Conservation (phyloP, 2,797 vertebrate species). For the Hoplostethus mediterraneus region DNA sequence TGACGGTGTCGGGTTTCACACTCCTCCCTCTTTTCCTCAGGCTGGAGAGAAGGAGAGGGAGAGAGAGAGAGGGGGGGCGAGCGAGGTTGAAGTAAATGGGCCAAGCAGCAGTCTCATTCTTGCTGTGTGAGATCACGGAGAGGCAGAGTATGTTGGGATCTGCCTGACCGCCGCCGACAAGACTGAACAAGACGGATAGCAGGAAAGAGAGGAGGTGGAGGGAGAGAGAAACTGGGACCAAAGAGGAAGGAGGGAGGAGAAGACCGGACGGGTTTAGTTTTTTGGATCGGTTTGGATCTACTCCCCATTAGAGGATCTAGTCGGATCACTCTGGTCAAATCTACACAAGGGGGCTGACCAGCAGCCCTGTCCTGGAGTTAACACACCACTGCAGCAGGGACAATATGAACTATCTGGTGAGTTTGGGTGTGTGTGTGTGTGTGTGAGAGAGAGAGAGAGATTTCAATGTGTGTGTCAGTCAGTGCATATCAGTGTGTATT, state of each 20-base stretch:
- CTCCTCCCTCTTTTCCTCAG: conserved; percentile 69
- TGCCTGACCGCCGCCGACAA: conserved; percentile 57
- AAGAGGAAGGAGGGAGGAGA: conserved; percentile 31
- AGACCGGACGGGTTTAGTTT: conserved; percentile 37
- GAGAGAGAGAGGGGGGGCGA: conserved; percentile 40
- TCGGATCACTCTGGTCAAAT: conserved; percentile 32
- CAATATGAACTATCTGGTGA: conserved; percentile 82
- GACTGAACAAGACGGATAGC: conserved; percentile 45
- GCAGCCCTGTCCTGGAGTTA: conserved; percentile 56
- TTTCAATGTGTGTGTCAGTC: background rate
- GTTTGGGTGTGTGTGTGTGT: conserved; percentile 30
- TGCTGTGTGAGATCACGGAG: conserved; percentile 85
- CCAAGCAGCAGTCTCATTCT: conserved; percentile 81
- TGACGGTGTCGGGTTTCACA: conserved; percentile 69
- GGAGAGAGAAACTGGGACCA: background rate
- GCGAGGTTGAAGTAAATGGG: conserved; percentile 65
- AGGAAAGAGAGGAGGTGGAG: conserved; percentile 8
- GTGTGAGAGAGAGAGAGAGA: too few species aligned
- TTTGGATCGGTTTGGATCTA: conserved; percentile 48
- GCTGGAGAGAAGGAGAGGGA: conserved; percentile 24
- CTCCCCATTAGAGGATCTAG: conserved; percentile 28
- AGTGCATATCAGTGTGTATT: background rate
- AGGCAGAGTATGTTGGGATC: conserved; percentile 79
- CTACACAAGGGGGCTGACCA: conserved; percentile 57
- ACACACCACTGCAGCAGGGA: conserved; percentile 50